Evolutionary conservation across 2,797 vertebrate genomes (phyloP).

Genomic region (Onychomys torridus): DNA sequence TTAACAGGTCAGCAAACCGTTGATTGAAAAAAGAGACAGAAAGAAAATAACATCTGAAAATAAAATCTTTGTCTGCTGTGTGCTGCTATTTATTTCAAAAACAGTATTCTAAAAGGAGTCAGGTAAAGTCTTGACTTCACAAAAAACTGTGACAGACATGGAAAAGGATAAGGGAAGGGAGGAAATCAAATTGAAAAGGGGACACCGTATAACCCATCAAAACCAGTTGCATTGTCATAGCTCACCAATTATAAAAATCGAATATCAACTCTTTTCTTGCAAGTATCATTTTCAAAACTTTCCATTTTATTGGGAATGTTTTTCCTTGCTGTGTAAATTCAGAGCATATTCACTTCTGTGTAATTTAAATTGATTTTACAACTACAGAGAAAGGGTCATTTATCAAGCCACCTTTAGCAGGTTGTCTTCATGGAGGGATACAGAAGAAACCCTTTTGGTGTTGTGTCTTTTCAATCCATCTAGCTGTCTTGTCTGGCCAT

Average conservation of each 20-base stretch:
- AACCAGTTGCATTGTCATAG: neutral
- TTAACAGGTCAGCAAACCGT: constrained; percentile 60
- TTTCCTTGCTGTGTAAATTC: neutral
- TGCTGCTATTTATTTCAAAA: constrained; percentile 53
- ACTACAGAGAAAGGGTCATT: constrained; percentile 20
- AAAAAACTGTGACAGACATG: constrained; percentile 27
- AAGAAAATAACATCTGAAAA: constrained; percentile 68
- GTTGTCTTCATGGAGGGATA: neutral
- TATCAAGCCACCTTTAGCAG: constrained; percentile 7
- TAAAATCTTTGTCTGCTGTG: constrained; percentile 54
- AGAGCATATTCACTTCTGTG: neutral
- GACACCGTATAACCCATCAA: neutral
- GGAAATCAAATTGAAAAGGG: neutral
- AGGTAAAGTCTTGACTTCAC: neutral
- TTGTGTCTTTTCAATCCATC: neutral
- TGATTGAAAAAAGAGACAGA: constrained; percentile 59
- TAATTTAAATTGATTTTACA: constrained; percentile 53
- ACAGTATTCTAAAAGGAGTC: constrained; percentile 1
- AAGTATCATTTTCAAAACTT: constrained; percentile 4
- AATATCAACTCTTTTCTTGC: neutral
- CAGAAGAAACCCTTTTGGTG: neutral
- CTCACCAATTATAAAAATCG: neutral
- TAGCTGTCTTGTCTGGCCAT: neutral
- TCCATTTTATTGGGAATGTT: constrained; percentile 12
- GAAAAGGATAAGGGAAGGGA: neutral